Evolutionary conservation across 2,797 vertebrate species (phyloP).

Genomic region (Harpagifer antarcticus): DNA sequence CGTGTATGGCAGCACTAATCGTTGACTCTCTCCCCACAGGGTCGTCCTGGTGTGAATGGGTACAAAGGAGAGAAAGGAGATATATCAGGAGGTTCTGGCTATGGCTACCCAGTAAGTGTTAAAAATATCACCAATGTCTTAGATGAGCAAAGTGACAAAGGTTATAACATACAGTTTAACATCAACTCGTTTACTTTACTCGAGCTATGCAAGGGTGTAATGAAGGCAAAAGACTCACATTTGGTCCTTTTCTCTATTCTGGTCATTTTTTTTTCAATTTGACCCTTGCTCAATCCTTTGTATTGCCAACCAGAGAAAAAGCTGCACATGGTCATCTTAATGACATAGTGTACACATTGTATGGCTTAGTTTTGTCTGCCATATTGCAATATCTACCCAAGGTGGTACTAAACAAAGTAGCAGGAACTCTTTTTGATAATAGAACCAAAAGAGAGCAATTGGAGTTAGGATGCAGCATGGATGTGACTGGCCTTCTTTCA

Average conservation of each 20-base stretch:
- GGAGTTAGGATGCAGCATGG: too few species aligned
- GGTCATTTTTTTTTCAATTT: too few species aligned
- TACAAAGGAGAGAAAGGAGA: constrained; percentile 97
- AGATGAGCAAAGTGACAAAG: neutral
- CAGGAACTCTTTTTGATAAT: too few species aligned
- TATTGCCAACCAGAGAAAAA: too few species aligned
- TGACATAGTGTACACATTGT: too few species aligned
- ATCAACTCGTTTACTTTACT: neutral
- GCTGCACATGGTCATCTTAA: too few species aligned
- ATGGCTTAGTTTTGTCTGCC: too few species aligned
- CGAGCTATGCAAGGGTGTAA: neutral
- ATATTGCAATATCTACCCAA: too few species aligned
- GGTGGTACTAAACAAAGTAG: too few species aligned
- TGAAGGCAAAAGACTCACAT: neutral
- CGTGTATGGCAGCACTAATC: neutral
- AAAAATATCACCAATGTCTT: neutral
- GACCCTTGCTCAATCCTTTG: too few species aligned
- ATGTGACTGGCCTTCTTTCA: neutral
- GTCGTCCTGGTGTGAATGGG: constrained; percentile 94
- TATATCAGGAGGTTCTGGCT: constrained; percentile 65
- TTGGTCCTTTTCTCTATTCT: too few species aligned
- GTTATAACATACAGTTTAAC: neutral
- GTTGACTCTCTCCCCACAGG: constrained; percentile 77
- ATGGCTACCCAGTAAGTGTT: constrained; percentile 85
- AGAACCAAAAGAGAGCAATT: too few species aligned